phyloP scores from a whole-genome alignment of 2,888 invertebrate genomes.

The Oligia fasciuncula region DNA sequence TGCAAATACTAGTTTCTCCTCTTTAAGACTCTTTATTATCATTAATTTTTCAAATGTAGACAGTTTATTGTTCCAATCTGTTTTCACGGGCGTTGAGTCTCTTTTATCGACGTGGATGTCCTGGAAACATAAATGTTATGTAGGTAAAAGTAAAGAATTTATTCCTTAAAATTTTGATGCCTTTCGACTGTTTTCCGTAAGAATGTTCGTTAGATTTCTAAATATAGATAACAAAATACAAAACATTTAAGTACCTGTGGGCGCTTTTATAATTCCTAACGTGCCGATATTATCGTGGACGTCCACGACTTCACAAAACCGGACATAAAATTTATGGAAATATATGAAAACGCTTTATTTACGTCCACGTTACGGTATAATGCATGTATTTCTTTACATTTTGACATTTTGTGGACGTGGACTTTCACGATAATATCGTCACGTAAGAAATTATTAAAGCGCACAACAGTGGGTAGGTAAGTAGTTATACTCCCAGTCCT shows the following conservation, averaged over 20 bases:
- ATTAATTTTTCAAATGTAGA: slow-evolving; percentile 95
- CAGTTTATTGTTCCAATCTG: slow-evolving; percentile 92
- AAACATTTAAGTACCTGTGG: not conserved
- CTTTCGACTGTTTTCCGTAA: not conserved
- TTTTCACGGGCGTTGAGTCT: slow-evolving; percentile 72
- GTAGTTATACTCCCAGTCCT: not conserved
- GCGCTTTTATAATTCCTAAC: not conserved
- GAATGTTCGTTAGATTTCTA: not conserved
- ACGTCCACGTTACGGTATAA: not conserved
- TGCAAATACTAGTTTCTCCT: slow-evolving; percentile 95
- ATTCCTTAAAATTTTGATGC: not conserved
- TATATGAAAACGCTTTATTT: not conserved
- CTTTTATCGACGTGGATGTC: slow-evolving; percentile 89
- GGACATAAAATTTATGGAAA: not conserved
- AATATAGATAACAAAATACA: not conserved
- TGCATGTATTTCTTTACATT: not conserved
- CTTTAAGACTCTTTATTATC: slow-evolving; percentile 93
- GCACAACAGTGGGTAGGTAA: not conserved
- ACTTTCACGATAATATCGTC: not conserved
- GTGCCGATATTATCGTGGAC: not conserved
- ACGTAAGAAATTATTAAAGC: not conserved
- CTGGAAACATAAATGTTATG: slow-evolving; percentile 77
- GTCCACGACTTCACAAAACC: not conserved
- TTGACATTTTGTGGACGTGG: not conserved
- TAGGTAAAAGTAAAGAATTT: not conserved